phyloP scores from a whole-genome alignment of 2,888 invertebrate genomes.

The Dione juno region DNA sequence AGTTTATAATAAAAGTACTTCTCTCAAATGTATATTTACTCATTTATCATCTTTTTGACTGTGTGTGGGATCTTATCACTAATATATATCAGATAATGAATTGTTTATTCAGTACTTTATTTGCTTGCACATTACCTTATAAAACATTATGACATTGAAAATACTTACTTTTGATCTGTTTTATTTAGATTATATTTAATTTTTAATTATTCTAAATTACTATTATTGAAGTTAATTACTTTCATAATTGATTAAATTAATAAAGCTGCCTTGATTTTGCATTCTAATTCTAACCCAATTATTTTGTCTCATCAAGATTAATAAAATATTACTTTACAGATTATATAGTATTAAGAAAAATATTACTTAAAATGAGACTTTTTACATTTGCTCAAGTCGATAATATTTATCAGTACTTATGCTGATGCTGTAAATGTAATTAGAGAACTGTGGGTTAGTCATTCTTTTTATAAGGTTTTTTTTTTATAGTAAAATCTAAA shows the following conservation, averaged over 20 bases:
- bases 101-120: slow-evolving; percentile 46
- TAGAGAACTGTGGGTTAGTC: not conserved
- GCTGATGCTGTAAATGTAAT: not conserved
- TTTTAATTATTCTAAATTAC: not conserved
- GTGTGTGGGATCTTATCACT: slow-evolving; percentile 50
- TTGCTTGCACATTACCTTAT: slow-evolving; percentile 18
- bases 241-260: not conserved
- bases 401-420: not conserved
- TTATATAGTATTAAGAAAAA: not conserved
- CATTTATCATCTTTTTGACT: not conserved
- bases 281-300: not conserved
- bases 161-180: not conserved
- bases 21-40: not conserved
- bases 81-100: slow-evolving; percentile 43
- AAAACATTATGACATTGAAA: slow-evolving; percentile 18
- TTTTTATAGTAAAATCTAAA: not conserved
- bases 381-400: too few relatives aligned
- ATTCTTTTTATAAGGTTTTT: too few relatives aligned
- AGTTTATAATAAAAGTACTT: not conserved
- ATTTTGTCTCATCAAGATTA: not conserved
- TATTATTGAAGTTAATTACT: not conserved
- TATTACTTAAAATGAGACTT: not conserved
- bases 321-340: not conserved
- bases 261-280: not conserved
- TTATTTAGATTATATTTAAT: slow-evolving; percentile 26